Evolutionary conservation across 1,140 invertebrate species (phyloP), one percentile per base, ranked within the genome.

Genomic region (Stegodyphus mimosarum): DNA sequence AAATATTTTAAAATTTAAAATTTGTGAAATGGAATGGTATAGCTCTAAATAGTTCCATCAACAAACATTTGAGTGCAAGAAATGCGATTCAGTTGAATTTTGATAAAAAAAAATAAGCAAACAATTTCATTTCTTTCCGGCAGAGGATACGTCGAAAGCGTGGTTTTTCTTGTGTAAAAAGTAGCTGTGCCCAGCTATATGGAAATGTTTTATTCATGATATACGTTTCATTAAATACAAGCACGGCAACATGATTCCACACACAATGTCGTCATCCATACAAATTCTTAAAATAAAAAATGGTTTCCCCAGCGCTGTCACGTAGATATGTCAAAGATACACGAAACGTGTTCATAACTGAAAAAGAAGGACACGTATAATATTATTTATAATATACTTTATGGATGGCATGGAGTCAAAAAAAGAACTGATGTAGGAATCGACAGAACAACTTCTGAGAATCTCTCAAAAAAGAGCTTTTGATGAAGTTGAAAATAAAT

Each of bases 151-250:
- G 52, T 15, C 50, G 70, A n/a, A 7, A 51, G 49, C 15, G 70
- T 72, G 9, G 70, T 72, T 52, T 18, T 51, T 52, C 70, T 72
- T 33, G 33, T 33, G 15, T 52, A 9, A 72, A 72, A 72, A 72
- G 70, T 72, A 72, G 70, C 70, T 51, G 50, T 72, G 50, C 52
- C 70, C 17, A 72, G 18, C 49, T 49, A 72, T 72, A 52, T 72
- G 70, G 49, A 72, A 72, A 72, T 72, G 70, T 51, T 51, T 72
- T 72, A 72, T 72, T 72, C 70, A 72, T 72, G 70, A 72, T 72
- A 72, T 72, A 72, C 70, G 49, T 72, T 72, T 72, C 70, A 72
- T 72, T 72, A 72, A 72, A 72, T 51, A 67, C n/a, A 52, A 51
- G 15, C 6, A 51, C 49, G 50, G 9, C 70, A 51, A 17, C 70